These are phyloP conservation scores for Coboldia fuscipes DNA, from an alignment of 1,140 invertebrate genomes.

Conservation along the genomic window DNA sequence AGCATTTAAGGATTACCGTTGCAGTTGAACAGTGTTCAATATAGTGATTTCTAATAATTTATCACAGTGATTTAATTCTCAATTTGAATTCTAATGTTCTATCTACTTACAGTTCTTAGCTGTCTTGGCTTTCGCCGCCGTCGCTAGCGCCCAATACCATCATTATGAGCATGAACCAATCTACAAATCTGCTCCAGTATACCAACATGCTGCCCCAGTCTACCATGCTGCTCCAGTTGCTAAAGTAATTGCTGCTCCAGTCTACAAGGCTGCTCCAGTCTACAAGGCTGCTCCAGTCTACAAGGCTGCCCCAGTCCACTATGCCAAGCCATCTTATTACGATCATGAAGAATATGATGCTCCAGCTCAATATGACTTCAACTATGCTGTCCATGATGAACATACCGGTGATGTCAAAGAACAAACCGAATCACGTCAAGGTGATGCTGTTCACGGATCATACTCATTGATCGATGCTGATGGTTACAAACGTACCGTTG, in stretches of 20 bases:
- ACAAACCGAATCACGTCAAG: constrained; percentile 28
- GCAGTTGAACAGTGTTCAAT: no score
- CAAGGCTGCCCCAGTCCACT: constrained; percentile 13
- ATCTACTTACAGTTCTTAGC: no score
- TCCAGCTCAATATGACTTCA: constrained; percentile 21
- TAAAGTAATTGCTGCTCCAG: not conserved
- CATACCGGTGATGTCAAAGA: constrained; percentile 27
- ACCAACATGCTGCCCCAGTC: not conserved
- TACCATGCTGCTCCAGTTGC: not conserved
- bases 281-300: constrained; percentile 5
- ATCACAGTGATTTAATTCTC: no score
- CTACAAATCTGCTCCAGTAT: constrained; percentile 1
- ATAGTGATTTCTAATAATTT: no score
- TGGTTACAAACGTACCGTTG: constrained; percentile 18
- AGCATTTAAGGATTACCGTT: no score
- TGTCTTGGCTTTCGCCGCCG: no score
- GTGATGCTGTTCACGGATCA: constrained; percentile 28
- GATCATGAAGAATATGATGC: no score
- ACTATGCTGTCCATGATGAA: constrained; percentile 24
- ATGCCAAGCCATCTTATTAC: no score
- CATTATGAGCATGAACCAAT: no score
- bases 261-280: no score
- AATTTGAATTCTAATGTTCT: no score
- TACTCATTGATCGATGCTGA: constrained; percentile 23
- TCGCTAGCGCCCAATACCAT: no score